Evolutionary conservation across 2,888 invertebrate genomes (phyloP).

Genomic region (Eristalinus sepulchralis): DNA sequence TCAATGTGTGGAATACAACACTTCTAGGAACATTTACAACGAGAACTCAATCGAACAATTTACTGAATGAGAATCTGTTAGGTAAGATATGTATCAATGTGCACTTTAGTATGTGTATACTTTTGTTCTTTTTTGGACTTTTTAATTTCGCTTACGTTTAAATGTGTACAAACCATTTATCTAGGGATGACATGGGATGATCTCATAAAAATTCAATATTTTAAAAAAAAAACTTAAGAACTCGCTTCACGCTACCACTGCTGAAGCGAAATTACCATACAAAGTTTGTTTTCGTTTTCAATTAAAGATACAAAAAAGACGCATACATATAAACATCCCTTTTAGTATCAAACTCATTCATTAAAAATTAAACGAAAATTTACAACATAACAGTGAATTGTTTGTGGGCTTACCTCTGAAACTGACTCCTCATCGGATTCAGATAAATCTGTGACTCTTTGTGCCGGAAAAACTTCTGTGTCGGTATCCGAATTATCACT

Average conservation of each 20-base stretch:
- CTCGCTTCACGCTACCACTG: not conserved
- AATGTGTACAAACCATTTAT: not conserved
- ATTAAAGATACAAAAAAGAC: not conserved
- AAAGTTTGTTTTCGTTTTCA: not conserved
- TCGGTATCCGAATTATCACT: slow-evolving; percentile 94
- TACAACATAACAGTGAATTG: not conserved
- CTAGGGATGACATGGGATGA: not conserved
- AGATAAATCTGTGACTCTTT: slow-evolving; percentile 95
- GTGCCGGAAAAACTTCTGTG: slow-evolving; percentile 90
- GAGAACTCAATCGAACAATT: not conserved
- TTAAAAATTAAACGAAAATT: not conserved
- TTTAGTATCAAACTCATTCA: not conserved
- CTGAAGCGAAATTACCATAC: not conserved
- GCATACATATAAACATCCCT: not conserved
- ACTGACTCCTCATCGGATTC: slow-evolving; percentile 98
- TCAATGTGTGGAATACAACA: not conserved
- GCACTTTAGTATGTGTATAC: not conserved
- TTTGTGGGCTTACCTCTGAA: slow-evolving; percentile 89
- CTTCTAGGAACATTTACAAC: not conserved
- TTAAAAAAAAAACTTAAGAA: not conserved
- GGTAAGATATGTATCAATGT: not conserved
- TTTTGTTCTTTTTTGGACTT: not conserved
- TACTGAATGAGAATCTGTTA: not conserved
- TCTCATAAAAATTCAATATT: not conserved
- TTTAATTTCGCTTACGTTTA: not conserved